Evolutionary conservation across 2,888 invertebrate genomes (phyloP).

Genomic region (Leptinotarsa rubiginosa): DNA sequence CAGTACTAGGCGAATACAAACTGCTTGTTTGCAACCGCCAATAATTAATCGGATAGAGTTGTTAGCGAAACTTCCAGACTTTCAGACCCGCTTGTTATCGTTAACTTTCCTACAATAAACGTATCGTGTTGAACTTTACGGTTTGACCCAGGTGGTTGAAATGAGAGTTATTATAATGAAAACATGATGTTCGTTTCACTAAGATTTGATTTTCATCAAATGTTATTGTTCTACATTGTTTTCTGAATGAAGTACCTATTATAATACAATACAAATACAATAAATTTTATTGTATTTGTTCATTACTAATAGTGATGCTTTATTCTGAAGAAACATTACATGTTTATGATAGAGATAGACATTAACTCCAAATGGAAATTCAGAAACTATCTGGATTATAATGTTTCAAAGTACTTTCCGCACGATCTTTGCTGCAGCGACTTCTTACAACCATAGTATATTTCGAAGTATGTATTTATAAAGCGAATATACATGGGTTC

Average conservation of each 20-base stretch:
- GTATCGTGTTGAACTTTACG: slow-evolving; percentile 1
- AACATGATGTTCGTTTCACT: background rate
- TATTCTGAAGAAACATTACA: no score
- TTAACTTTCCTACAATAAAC: slow-evolving; percentile 5
- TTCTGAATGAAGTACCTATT: background rate
- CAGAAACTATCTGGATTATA: no score
- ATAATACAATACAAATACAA: no score
- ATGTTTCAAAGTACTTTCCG: no score
- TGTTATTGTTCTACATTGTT: background rate
- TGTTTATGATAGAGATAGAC: no score
- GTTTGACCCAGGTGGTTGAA: background rate
- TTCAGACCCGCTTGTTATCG: slow-evolving; percentile 10
- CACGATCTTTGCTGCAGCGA: no score
- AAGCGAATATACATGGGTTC: no score
- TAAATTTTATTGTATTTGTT: no score
- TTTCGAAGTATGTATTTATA: no score
- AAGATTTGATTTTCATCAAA: slow-evolving; percentile 5
- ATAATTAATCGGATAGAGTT: slow-evolving; percentile 1
- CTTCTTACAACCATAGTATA: no score
- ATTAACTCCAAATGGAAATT: no score
- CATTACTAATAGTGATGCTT: no score
- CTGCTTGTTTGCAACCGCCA: background rate
- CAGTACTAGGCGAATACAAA: background rate
- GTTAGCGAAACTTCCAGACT: slow-evolving; percentile 4
- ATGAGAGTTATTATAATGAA: slow-evolving; percentile 2